Base-by-base conservation (phyloP, 2,797 vertebrate genomes). In the Sebastes oblongus region DNA sequence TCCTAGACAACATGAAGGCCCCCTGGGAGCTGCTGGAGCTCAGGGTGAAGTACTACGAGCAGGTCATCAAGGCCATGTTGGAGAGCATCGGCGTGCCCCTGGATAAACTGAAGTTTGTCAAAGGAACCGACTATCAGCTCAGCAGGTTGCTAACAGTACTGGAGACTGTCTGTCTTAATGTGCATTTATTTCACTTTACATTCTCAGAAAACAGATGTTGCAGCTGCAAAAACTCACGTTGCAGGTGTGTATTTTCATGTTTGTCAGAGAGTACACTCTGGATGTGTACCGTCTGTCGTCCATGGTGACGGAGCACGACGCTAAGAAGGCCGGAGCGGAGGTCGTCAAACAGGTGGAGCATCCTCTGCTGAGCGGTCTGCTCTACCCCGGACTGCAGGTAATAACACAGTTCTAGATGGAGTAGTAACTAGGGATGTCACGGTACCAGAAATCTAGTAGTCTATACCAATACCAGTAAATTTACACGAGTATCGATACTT, bases 281-380 rank as follows among this genome's bases (percentile, higher is more conserved):
- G 98, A 99, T 36, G 96, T 98, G 87, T 99, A 99, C 92, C 96
- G 97, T 1, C 95, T 99, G 14, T 98, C 98, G 0, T 99, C 98
- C 0, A 84, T 98, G 85, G 96, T 99, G 88, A 99, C 98, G 0
- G 97, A 99, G 84, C 98, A 99, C 0, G 98, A 99, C 0, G 97
- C 98, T 1, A 99, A 99, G 95, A 99, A 99, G 90, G 98, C 98
- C 0, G 98, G 98, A 29, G 98, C 98, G 0, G 98, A 99, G 92
- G 98, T 99, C 4, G 98, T 99, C 30, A 99, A 99, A 92, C 98
- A 99, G 87, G 98, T 99, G 93, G 98, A 99, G 64, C 97, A 99
- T 75, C 98, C 98, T 1, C 87, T 99, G 87, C 95, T 99, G 79
- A 99, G 98, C 8, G 98, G 98, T 6, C 96, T 99, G 70, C 96